phyloP scores from a whole-genome alignment of 2,888 invertebrate genomes.

The Dromius quadrimaculatus region DNA sequence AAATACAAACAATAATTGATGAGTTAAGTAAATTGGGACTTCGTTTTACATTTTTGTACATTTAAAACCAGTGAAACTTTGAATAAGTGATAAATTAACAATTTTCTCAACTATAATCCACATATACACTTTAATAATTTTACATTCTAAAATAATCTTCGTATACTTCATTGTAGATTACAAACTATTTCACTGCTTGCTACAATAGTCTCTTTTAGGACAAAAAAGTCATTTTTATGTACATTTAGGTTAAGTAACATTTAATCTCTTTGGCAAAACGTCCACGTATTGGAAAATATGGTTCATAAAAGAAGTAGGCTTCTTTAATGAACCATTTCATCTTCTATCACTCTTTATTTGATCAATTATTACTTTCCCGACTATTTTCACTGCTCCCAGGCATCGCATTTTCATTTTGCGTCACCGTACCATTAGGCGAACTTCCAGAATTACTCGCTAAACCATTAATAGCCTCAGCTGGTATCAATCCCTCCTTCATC shows the following conservation, averaged over 20 bases:
- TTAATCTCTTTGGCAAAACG: slow-evolving; percentile 47
- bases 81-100: not conserved
- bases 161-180: slow-evolving; percentile 4
- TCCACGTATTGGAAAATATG: slow-evolving; percentile 34
- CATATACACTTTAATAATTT: slow-evolving; percentile 15
- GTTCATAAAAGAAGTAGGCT: not conserved
- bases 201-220: slow-evolving; percentile 45
- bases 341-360: not conserved
- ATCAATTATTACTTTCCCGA: slow-evolving; percentile 75
- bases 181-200: slow-evolving; percentile 22
- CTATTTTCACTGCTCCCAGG: slow-evolving; percentile 78
- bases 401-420: slow-evolving; percentile 59
- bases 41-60: no score
- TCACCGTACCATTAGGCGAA: slow-evolving; percentile 65
- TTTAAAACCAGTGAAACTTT: not conserved
- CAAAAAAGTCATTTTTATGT: slow-evolving; percentile 46
- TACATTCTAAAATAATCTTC: slow-evolving; percentile 8
- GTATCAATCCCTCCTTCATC: slow-evolving; percentile 90
- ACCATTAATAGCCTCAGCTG: slow-evolving; percentile 68
- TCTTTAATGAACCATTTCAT: not conserved
- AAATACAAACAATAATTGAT: no score
- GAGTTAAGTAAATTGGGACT: no score
- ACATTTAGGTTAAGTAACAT: slow-evolving; percentile 33
- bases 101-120: slow-evolving; percentile 20
- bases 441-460: slow-evolving; percentile 60